Percentiles rank a stretch among this genome's conserved stretches.
phyloP scores from a whole-genome alignment of 1,140 invertebrate species.

The Heliconius eleuchia region DNA sequence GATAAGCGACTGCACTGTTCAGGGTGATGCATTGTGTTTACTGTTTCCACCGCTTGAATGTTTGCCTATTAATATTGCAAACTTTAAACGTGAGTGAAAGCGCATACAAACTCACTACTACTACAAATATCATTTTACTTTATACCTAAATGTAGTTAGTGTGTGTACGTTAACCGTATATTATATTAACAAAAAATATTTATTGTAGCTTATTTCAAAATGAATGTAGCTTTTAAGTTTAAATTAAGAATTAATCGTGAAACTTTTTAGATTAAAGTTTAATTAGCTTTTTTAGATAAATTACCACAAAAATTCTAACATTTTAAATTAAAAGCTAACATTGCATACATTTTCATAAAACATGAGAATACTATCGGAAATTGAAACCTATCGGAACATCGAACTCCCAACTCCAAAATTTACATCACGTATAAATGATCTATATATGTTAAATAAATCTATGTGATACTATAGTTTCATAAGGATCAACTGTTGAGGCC shows the following conservation, averaged over 20 bases:
- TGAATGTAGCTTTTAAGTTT: background rate
- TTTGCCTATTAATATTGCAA: conserved; percentile 15
- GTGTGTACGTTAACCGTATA: background rate
- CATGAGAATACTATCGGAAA: background rate
- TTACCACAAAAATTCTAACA: background rate
- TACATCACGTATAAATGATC: conserved; percentile 55
- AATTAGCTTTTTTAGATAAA: too few relatives aligned
- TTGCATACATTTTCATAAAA: background rate
- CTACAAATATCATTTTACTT: conserved; percentile 5
- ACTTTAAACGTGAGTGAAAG: conserved; percentile 13
- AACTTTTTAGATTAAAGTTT: too few relatives aligned
- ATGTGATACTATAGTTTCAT: conserved; percentile 66
- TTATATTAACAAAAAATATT: background rate
- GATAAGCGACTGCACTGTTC: conserved; percentile 1
- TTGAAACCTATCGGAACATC: background rate
- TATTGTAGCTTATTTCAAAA: background rate
- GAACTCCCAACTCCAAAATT: background rate
- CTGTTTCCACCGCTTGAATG: conserved; percentile 14
- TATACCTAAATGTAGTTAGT: background rate
- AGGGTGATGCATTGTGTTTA: conserved; percentile 12
- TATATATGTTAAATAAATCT: conserved; percentile 60
- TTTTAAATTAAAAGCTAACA: background rate
- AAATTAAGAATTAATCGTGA: background rate
- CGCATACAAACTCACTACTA: conserved; percentile 8
- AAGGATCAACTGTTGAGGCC: conserved; percentile 60